Conservation (phyloP, 2,888 invertebrate genomes). For the Elysia crispata region DNA sequence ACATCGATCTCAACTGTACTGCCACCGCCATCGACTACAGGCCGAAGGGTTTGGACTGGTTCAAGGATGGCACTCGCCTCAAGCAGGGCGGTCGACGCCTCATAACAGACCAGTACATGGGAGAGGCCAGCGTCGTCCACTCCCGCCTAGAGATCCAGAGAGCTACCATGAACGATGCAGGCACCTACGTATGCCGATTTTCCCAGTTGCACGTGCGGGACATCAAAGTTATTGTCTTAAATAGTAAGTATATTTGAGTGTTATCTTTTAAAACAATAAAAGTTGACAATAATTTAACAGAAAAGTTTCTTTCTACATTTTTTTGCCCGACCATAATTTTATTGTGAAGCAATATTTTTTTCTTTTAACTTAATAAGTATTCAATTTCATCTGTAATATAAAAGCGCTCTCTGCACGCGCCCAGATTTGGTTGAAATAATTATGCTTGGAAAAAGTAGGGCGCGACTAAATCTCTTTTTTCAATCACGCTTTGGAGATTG, state of each 20-base stretch:
- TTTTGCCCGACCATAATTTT: too few relatives aligned
- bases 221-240: slow-evolving; percentile 63
- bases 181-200: slow-evolving; percentile 66
- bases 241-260: slow-evolving; percentile 60
- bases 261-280: background rate
- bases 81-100: slow-evolving; percentile 52
- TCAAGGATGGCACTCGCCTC: slow-evolving; percentile 60
- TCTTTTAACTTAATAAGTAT: too few relatives aligned
- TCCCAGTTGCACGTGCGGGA: slow-evolving; percentile 61
- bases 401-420: too few relatives aligned
- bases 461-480: too few relatives aligned
- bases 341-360: too few relatives aligned
- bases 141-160: slow-evolving; percentile 60
- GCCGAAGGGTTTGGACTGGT: slow-evolving; percentile 63
- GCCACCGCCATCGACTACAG: slow-evolving; percentile 59
- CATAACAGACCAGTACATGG: slow-evolving; percentile 55
- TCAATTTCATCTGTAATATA: too few relatives aligned
- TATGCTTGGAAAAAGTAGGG: too few relatives aligned
- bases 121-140: slow-evolving; percentile 57
- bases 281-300: too few relatives aligned
- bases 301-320: too few relatives aligned
- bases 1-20: slow-evolving; percentile 59
- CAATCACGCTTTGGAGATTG: too few relatives aligned
- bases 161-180: slow-evolving; percentile 61
- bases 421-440: too few relatives aligned